A percentile compares a stretch with the other conserved stretches of the same genome.
Evolutionary conservation across 2,113 vertebrate genomes (phyloP).

Genomic region (Pangasianodon gigas): DNA sequence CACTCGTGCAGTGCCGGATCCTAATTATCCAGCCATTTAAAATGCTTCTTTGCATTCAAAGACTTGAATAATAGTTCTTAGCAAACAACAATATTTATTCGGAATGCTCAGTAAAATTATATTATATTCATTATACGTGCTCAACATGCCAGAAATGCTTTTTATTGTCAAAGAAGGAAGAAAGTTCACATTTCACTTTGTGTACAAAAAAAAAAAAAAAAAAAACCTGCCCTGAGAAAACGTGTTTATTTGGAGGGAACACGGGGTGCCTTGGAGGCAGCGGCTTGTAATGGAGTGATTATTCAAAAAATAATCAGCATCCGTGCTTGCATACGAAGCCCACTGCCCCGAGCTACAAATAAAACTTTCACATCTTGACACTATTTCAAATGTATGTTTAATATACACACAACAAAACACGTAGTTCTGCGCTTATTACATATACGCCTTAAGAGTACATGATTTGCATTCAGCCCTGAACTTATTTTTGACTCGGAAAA

Average conservation of each 20-base stretch:
- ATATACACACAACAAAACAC: conserved; percentile 56
- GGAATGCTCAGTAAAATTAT: not conserved
- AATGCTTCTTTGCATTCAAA: conserved; percentile 1
- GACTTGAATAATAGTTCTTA: not conserved
- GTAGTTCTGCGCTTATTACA: conserved; percentile 34
- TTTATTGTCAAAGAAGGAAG: conserved; percentile 34
- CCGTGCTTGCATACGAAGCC: conserved; percentile 67
- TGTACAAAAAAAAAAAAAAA: conserved; percentile 47
- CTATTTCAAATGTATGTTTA: conserved; percentile 61
- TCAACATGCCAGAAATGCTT: conserved; percentile 20
- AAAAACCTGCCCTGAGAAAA: conserved; percentile 67
- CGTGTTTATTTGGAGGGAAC: conserved; percentile 68
- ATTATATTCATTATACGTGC: conserved; percentile 24
- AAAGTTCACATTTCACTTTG: conserved; percentile 60
- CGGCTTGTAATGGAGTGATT: conserved; percentile 76
- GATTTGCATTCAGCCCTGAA: conserved; percentile 19
- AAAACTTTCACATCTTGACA: conserved; percentile 66
- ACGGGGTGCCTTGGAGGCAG: conserved; percentile 67
- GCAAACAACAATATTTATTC: not conserved
- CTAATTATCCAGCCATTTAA: conserved; percentile 22
- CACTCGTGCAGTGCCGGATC: not conserved
- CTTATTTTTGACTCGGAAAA: not conserved
- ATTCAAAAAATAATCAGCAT: conserved; percentile 76
- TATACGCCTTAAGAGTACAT: not conserved
- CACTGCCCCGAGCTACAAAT: conserved; percentile 66